Percentiles rank a stretch among this genome's conserved stretches.
Evolutionary conservation across 2,888 invertebrate genomes (phyloP).

Genomic region (Hydroisotoma schaefferi): DNA sequence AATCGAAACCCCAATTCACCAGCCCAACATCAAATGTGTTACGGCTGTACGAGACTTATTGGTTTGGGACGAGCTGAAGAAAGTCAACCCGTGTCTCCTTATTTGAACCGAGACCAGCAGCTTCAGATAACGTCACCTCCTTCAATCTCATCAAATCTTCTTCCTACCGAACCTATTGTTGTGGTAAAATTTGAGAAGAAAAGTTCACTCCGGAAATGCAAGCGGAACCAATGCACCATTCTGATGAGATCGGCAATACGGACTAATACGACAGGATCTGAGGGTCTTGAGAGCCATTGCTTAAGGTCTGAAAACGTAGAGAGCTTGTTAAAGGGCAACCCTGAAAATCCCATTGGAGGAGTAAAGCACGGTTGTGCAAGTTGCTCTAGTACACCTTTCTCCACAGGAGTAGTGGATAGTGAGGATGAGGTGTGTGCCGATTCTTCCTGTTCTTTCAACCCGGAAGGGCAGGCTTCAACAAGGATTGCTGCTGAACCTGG

Average conservation of each 20-base stretch:
- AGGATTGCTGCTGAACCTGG: background rate
- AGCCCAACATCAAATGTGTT: background rate
- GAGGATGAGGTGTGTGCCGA: too few relatives aligned
- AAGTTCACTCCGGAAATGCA: conserved; percentile 19
- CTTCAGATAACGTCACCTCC: conserved; percentile 2
- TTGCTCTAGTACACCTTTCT: too few relatives aligned
- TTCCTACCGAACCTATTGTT: conserved; percentile 40
- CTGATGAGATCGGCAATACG: conserved; percentile 25
- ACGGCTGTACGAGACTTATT: background rate
- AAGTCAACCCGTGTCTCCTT: conserved; percentile 26
- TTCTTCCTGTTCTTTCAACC: too few relatives aligned
- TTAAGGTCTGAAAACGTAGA: too few relatives aligned
- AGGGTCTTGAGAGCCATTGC: too few relatives aligned
- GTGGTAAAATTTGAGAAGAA: conserved; percentile 44
- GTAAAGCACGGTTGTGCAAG: too few relatives aligned
- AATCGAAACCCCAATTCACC: background rate
- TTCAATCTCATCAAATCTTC: background rate
- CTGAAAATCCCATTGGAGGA: too few relatives aligned
- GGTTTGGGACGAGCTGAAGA: background rate
- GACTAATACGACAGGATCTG: background rate
- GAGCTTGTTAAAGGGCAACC: too few relatives aligned
- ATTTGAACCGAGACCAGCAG: conserved; percentile 18
- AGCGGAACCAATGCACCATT: conserved; percentile 39
- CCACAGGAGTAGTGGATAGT: too few relatives aligned
- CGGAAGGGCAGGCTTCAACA: too few relatives aligned